Percentiles rank a stretch among this genome's conserved stretches.
These are phyloP conservation scores for Lamellibrachia luymesi DNA, from an alignment of 1,140 invertebrate species.

Conservation along the genomic window DNA sequence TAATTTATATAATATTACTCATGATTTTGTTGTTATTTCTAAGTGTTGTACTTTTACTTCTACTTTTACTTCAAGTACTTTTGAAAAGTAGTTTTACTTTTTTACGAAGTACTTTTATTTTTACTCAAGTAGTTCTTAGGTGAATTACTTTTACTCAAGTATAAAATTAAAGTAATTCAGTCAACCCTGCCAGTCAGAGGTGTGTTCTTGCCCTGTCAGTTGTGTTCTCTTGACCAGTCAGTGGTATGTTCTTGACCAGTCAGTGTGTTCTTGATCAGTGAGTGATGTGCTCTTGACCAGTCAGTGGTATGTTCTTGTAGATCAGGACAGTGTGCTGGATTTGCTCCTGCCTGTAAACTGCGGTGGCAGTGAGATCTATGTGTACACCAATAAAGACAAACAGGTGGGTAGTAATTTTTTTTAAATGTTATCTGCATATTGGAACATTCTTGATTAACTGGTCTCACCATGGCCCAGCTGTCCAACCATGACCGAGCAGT, in stretches of 20 bases:
- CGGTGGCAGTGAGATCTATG: neutral
- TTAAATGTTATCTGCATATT: too few relatives aligned
- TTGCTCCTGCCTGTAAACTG: neutral
- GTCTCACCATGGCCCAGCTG: too few relatives aligned
- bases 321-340: neutral
- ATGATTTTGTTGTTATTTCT: too few relatives aligned
- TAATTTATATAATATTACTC: too few relatives aligned
- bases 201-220: neutral
- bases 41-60: too few relatives aligned
- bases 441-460: too few relatives aligned
- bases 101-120: too few relatives aligned
- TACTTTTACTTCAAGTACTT: too few relatives aligned
- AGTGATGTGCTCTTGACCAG: neutral
- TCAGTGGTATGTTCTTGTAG: neutral
- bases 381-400: neutral
- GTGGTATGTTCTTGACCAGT: neutral
- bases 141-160: too few relatives aligned
- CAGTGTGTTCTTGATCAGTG: neutral
- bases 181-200: neutral
- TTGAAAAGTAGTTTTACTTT: too few relatives aligned
- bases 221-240: neutral
- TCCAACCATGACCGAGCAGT: too few relatives aligned
- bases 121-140: too few relatives aligned
- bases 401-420: neutral
- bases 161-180: neutral